Percentiles rank a stretch among this genome's conserved stretches.
These are phyloP conservation scores for Macrotus californicus DNA, from an alignment of 2,113 vertebrate genomes.

Conservation along the genomic window DNA sequence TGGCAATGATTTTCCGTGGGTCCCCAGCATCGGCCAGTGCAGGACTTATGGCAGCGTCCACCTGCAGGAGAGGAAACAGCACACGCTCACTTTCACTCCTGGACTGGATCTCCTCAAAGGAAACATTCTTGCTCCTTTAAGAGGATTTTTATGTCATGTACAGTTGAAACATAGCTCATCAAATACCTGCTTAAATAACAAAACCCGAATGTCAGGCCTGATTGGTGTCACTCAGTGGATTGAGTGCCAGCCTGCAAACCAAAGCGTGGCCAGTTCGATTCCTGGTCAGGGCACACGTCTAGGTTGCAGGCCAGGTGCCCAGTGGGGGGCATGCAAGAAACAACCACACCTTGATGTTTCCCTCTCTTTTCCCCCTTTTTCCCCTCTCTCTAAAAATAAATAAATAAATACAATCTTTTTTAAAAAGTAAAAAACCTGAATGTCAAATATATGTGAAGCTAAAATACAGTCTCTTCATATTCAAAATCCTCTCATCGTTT, in stretches of 20 bases:
- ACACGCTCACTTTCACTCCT: neutral
- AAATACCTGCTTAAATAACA: slow-evolving; percentile 10
- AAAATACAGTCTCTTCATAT: neutral
- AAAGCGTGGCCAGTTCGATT: too few relatives aligned
- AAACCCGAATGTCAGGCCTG: neutral
- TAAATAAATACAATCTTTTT: too few relatives aligned
- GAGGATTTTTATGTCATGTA: neutral
- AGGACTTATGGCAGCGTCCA: slow-evolving; percentile 93
- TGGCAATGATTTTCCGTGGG: slow-evolving; percentile 94
- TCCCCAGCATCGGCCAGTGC: slow-evolving; percentile 96
- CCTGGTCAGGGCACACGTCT: too few relatives aligned
- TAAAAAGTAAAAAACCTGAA: neutral
- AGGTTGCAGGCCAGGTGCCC: too few relatives aligned
- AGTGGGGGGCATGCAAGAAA: too few relatives aligned
- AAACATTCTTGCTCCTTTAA: neutral
- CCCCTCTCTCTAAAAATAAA: too few relatives aligned
- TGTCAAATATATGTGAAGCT: neutral
- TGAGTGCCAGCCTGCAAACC: too few relatives aligned
- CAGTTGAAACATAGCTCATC: slow-evolving; percentile 12
- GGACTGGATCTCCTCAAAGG: neutral
- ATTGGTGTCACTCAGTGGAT: too few relatives aligned
- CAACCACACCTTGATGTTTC: too few relatives aligned
- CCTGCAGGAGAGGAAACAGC: slow-evolving; percentile 79
- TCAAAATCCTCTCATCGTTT: neutral
- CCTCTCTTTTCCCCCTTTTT: too few relatives aligned